Conservation (phyloP, 2,113 vertebrate species). For the Hemicordylus capensis region DNA sequence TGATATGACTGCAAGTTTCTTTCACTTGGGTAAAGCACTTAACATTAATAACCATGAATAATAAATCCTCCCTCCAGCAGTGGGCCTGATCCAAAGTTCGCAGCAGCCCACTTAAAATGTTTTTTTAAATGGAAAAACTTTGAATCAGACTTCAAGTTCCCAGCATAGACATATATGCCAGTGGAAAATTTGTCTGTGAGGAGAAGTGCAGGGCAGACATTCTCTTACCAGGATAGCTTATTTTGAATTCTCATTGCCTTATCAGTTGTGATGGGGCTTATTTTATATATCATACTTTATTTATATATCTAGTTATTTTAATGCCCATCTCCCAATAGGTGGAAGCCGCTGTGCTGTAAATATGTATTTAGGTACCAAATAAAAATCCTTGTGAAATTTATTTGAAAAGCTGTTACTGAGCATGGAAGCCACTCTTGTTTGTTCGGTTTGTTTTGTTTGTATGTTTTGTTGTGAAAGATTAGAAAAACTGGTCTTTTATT, state of each 20-base stretch:
- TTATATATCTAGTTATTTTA: constrained; percentile 78
- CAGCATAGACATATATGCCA: constrained; percentile 40
- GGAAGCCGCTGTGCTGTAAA: constrained; percentile 78
- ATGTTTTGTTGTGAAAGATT: background rate
- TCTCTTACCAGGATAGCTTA: constrained; percentile 71
- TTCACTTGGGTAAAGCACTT: constrained; percentile 73
- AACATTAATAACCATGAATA: constrained; percentile 62
- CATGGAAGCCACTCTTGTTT: constrained; percentile 66
- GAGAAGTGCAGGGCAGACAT: constrained; percentile 42
- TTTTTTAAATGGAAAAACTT: constrained; percentile 38
- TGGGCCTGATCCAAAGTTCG: constrained; percentile 49
- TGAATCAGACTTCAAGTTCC: constrained; percentile 56
- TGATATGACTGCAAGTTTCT: constrained; percentile 53
- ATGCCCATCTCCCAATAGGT: constrained; percentile 67
- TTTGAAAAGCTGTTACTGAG: constrained; percentile 73
- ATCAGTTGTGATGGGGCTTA: constrained; percentile 73
- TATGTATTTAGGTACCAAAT: constrained; percentile 76
- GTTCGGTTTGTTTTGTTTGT: background rate
- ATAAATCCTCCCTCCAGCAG: constrained; percentile 31
- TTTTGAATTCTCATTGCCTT: constrained; percentile 77
- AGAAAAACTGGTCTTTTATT: constrained; percentile 24
- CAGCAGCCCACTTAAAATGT: background rate
- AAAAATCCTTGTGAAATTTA: constrained; percentile 66
- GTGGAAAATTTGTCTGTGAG: constrained; percentile 32
- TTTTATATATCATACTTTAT: constrained; percentile 79